Percentiles rank a stretch among this genome's conserved stretches.
These are phyloP conservation scores for Xanthostigma xanthostigma DNA, from an alignment of 2,888 invertebrate species.

Conservation along the genomic window DNA sequence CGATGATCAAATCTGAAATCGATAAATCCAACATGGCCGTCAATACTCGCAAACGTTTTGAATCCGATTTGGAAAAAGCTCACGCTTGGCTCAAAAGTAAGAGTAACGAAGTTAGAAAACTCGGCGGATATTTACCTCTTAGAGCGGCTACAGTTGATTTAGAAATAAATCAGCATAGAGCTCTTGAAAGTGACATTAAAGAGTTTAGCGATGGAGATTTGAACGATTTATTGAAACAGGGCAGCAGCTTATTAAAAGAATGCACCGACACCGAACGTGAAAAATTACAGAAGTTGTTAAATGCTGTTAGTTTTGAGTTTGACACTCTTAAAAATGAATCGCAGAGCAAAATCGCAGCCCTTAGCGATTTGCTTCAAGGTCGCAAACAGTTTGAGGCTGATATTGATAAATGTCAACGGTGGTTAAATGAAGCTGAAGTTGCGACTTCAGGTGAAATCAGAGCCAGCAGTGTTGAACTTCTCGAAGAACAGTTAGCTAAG, in stretches of 20 bases:
- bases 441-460: slow-evolving; percentile 69
- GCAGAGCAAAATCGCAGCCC: slow-evolving; percentile 51
- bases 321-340: slow-evolving; percentile 57
- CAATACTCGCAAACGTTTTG: slow-evolving; percentile 60
- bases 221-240: slow-evolving; percentile 60
- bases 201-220: slow-evolving; percentile 62
- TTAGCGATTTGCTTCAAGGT: slow-evolving; percentile 58
- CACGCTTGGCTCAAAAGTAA: slow-evolving; percentile 69
- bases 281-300: slow-evolving; percentile 47
- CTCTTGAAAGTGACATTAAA: slow-evolving; percentile 59
- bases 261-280: slow-evolving; percentile 57
- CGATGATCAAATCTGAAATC: slow-evolving; percentile 56
- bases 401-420: slow-evolving; percentile 65
- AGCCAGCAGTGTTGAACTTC: slow-evolving; percentile 61
- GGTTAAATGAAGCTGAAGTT: slow-evolving; percentile 84
- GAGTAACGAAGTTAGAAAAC: slow-evolving; percentile 57
- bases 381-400: slow-evolving; percentile 71
- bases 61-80: slow-evolving; percentile 62
- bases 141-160: slow-evolving; percentile 68
- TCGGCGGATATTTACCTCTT: slow-evolving; percentile 64
- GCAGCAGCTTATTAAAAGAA: slow-evolving; percentile 61
- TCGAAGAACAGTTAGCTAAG: slow-evolving; percentile 78
- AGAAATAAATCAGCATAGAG: slow-evolving; percentile 60
- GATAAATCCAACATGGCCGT: slow-evolving; percentile 52
- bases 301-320: slow-evolving; percentile 56